Evolutionary conservation across 2,797 vertebrate species (phyloP), one percentile per base, ranked within the genome.

Genomic region (Diplodus puntazzo): DNA sequence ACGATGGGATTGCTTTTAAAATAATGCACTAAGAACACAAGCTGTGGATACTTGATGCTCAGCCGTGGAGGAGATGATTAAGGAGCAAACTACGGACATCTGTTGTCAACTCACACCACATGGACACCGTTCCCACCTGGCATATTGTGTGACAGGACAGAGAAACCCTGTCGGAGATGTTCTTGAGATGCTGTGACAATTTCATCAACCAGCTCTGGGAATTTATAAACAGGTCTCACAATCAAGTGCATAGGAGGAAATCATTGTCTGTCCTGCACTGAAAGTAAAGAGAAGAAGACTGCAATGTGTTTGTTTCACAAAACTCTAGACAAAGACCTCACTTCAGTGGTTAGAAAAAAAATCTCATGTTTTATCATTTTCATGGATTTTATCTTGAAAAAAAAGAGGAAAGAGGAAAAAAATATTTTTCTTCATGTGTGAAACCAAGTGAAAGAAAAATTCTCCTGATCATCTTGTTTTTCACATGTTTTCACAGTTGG

Each of bases 61-160:
- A 39, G 62, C 34, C 54, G 30, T 5, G 20, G 63, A 66, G 73
- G 46, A 68, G 68, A 79, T 76, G 68, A 73, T 73, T 59, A 45
- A 70, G 46, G 54, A 77, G 58, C 21, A 57, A 70, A 70, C 16
- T 59, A 12, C 11, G 27, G 34, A 39, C 68, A 48, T 69, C 59
- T 67, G 57, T 49, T 23, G 54, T 70, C 21, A 55, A 7, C 60
- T 39, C 60, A 71, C 62, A 53, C 46, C 77, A 60, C 67, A 78
- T 27, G n/a, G 20, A 46, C 45, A 45, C 25, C 1, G 5, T 21
- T 55, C 57, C 61, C 45, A 50, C 18, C 54, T 58, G 43, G 5
- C 59, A 48, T 30, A 25, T 48, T 67, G 60, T 46, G 60, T 63
- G 55, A 53, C 30, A 71, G 45, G 23, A 53, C 52, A 57, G 30